Evolutionary conservation across 2,113 vertebrate species (phyloP), one percentile per base, ranked within the genome.

Genomic region (Malurus alboscapulatus): DNA sequence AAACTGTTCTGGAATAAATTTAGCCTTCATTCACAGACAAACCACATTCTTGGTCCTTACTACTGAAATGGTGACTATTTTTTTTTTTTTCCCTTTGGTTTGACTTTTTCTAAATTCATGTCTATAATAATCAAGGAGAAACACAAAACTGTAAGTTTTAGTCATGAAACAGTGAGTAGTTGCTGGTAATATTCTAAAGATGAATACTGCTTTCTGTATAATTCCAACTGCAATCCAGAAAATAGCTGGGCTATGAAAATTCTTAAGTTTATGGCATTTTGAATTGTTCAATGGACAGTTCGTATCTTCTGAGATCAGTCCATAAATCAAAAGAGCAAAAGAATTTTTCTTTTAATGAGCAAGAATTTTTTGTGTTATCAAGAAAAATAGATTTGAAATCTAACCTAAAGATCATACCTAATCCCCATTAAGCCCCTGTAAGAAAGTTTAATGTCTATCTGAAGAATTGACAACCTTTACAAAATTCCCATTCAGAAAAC

Each of bases 61-160:
- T 45, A 17, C 7, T 47, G 5, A 3, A 48, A 30, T 40, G 4
- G 2, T 45, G 22, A 1, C 14, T 10, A 3, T 2, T 2, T 26
- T 27, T 22, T 50, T 27, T 73, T 11, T 42, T 36, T 21, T 48
- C 1, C 10, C 18, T 18, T 30, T 63, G 18, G 11, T 19, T 20
- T 7, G 38, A 38, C 14, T 7, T 62, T 25, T 74, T 55, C 84
- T 75, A 1, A 79, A 47, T 65, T 54, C 3, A 12, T 57, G 16
- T 27, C 3, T 77, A 29, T 22, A 87, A 38, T 36, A 74, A 50
- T 40, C 6, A 30, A 34, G 9, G 7, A 62, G 5, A 62, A 84
- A 51, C 4, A 53, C 21, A 61, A 32, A 69, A 2, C 5, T 50
- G 22, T 19, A 84, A 68, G 44, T 34, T 32, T 34, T 32, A 59